Percentiles rank a stretch among this genome's conserved stretches.
Evolutionary conservation across 2,888 invertebrate species (phyloP).

Genomic region (Sisyra nigra): DNA sequence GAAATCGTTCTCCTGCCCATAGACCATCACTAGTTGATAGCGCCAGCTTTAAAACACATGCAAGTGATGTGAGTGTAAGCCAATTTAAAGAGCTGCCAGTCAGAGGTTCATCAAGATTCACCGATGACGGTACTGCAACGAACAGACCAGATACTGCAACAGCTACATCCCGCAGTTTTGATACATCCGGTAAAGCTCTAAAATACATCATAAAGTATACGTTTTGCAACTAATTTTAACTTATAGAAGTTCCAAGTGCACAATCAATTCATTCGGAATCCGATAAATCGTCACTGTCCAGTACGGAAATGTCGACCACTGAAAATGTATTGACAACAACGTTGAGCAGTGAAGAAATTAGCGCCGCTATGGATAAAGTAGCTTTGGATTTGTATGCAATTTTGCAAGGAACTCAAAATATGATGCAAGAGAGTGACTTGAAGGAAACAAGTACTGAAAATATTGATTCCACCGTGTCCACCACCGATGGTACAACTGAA

Average conservation of each 20-base stretch:
- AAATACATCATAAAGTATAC: not conserved
- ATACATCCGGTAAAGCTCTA: not conserved
- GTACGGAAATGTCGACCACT: conserved; percentile 9
- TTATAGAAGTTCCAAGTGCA: conserved; percentile 16
- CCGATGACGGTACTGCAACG: conserved; percentile 31
- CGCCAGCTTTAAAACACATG: conserved; percentile 64
- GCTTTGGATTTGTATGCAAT: conserved; percentile 72
- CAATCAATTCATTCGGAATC: conserved; percentile 27
- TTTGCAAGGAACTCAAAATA: conserved; percentile 41
- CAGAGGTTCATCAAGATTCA: conserved; percentile 34
- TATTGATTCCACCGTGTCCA: conserved; percentile 22
- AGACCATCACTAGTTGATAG: conserved; percentile 68
- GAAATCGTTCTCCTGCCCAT: conserved; percentile 45
- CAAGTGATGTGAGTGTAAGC: conserved; percentile 34
- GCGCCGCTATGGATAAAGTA: conserved; percentile 63
- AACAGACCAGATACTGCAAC: not conserved
- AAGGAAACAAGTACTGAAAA: conserved; percentile 14
- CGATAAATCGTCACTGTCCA: conserved; percentile 28
- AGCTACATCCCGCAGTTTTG: conserved; percentile 3
- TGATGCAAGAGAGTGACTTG: conserved; percentile 25
- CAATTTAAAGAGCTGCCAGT: conserved; percentile 33
- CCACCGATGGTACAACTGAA: conserved; percentile 23
- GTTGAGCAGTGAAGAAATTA: conserved; percentile 27
- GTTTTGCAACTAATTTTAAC: not conserved
- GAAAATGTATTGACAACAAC: conserved; percentile 16